Evolutionary conservation across 2,797 vertebrate genomes (phyloP), one percentile per base, ranked within the genome.

Genomic region (Ctenopoma multispine): DNA sequence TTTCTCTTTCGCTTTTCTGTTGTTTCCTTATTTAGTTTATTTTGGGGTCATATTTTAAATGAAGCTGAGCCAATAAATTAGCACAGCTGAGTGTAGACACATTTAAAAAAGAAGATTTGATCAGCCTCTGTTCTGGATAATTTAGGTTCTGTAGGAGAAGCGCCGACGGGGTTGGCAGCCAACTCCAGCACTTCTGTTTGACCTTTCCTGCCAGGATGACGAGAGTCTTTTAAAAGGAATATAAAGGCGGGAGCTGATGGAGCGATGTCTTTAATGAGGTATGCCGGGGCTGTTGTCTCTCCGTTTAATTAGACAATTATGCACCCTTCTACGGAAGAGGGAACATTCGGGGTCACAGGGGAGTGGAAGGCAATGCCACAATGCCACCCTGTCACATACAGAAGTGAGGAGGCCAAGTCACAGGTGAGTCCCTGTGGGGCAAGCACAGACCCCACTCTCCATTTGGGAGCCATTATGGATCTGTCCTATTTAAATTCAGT

Each of bases 251-350:
- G 71, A 87, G 87, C 82, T 86, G 87, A 90, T 85, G 81, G 90
- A 91, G 87, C 71, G 69, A 47, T 75, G 79, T 82, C 84, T 83
- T 85, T 93, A 94, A 94, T 92, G 90, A 93, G 92, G 72, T 85
- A 64, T 83, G 79, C 83, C 60, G 72, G 79, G 81, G 81, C 86
- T 89, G 86, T 85, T 88, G 85, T 87, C 82, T 82, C 85, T 79
- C 72, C 64, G 76, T 92, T 91, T 94, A 93, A 94, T 93, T 92
- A 92, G 93, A 91, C 85, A 91, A 93, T 93, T 93, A 93, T 90
- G 86, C 86, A 82, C 72, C 87, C 87, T 84, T 82, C 76, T 69
- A 61, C 65, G 69, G 90, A 85, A 80, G 75, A 55, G 55, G 77
- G 87, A 86, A 82, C 87, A 84, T 87, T 60, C 57, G 73, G 87